Percentiles rank a stretch among this genome's conserved stretches.
Evolutionary conservation across 2,113 vertebrate species (phyloP).

Genomic region (Apodemus sylvaticus): DNA sequence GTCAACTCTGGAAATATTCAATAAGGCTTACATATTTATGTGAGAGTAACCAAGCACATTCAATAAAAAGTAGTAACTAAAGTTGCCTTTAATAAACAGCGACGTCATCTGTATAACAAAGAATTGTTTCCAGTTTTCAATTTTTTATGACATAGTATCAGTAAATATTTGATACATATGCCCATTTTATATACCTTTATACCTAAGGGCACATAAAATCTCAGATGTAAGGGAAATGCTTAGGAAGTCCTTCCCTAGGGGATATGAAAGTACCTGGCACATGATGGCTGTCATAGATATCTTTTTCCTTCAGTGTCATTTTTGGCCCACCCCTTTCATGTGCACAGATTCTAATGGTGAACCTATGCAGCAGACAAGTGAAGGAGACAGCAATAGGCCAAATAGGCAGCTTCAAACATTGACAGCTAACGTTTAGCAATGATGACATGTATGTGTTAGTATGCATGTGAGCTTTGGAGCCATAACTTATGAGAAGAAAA

Average conservation of each 20-base stretch:
- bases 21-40: neutral
- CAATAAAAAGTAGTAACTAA: neutral
- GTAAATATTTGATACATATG: neutral
- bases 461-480: slow-evolving; percentile 52
- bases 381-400: slow-evolving; percentile 69
- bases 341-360: slow-evolving; percentile 49
- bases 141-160: neutral
- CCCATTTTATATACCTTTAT: neutral
- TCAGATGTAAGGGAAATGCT: neutral
- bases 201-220: neutral
- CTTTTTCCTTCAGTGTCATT: slow-evolving; percentile 54
- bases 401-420: slow-evolving; percentile 78
- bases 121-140: neutral
- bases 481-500: slow-evolving; percentile 73
- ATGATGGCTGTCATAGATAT: neutral
- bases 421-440: slow-evolving; percentile 77
- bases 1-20: neutral
- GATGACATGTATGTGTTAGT: slow-evolving; percentile 15
- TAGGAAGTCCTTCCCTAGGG: neutral
- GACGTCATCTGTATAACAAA: neutral
- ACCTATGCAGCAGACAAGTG: slow-evolving; percentile 67
- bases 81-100: neutral
- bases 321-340: neutral
- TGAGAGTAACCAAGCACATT: neutral
- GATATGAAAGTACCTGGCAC: neutral